Evolutionary conservation across 2,113 vertebrate species (phyloP).

Genomic region (Corydoras sp.): DNA sequence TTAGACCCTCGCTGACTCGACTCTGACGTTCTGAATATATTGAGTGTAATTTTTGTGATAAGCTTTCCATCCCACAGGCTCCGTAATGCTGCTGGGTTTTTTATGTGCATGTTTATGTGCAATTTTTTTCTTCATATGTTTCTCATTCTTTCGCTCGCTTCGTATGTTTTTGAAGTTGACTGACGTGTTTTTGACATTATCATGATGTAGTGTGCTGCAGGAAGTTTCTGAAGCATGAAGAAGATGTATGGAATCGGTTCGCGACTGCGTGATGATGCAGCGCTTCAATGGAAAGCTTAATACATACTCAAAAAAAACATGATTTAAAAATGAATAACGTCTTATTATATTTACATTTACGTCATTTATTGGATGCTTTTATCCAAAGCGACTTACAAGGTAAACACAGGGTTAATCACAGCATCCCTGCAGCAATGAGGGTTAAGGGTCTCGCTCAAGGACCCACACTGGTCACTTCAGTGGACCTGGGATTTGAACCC

Average conservation of each 20-base stretch:
- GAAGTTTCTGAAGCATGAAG: constrained; percentile 9
- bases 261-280: too few relatives aligned
- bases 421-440: too few relatives aligned
- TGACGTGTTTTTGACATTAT: constrained; percentile 8
- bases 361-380: too few relatives aligned
- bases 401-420: too few relatives aligned
- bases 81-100: neutral
- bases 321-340: too few relatives aligned
- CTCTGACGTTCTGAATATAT: neutral
- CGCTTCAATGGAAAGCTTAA: too few relatives aligned
- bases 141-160: constrained; percentile 7
- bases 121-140: neutral
- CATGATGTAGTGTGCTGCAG: constrained; percentile 7
- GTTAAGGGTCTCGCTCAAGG: too few relatives aligned
- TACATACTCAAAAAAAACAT: too few relatives aligned
- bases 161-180: constrained; percentile 3
- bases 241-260: constrained; percentile 1
- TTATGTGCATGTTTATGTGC: neutral
- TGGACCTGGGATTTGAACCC: too few relatives aligned
- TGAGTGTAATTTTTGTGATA: neutral
- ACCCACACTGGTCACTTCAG: too few relatives aligned
- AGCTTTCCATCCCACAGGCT: constrained; percentile 8
- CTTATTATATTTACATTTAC: too few relatives aligned
- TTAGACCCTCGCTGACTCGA: neutral
- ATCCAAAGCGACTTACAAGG: too few relatives aligned